Evolutionary conservation across 2,113 vertebrate genomes (phyloP), one percentile per base, ranked within the genome.

Genomic region (Sigmodon hispidus): DNA sequence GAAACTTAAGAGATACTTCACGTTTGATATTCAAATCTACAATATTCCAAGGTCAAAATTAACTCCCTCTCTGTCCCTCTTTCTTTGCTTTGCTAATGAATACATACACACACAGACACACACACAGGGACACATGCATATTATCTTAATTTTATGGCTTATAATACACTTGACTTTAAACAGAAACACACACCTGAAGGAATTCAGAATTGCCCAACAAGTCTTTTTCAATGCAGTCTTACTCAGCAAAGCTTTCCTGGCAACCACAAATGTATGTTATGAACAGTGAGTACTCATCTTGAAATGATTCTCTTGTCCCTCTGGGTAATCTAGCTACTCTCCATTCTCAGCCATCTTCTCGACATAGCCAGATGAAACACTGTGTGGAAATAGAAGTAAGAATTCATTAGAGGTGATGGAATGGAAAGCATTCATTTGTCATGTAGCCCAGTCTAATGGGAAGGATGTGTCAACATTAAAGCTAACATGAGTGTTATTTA

Each of bases 401-500:
- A 4, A 89, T 22, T 92, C 52, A 72, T 50, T 72, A 85, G 13
- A 77, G 65, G 11, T 61, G 10, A 57, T 6, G 85, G 40, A 84
- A 89, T 55, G 17, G 36, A 85, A 70, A 26, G 3, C n/a, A 55
- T 59, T 76, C 59, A 12, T 5, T 91, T 48, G 50, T 83, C 67
- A 24, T 57, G 29, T 16, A 87, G 26, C 11, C 24, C 36, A 93
- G 45, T 16, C 24, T 81, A 85, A 57, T 15, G 50, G 48, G 15
- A 85, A 19, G 45, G 3, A 29, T 52, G 22, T 59, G 22, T 59
- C 80, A 94, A 40, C 87, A 52, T 81, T 93, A 40, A 95, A 57
- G 50, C 89, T 89, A 87, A 52, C 79, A 72, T 85, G 87, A 87
- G 21, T 96, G 84, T 91, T 8, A 13, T 81, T 93, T 93, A 80